Evolutionary conservation across 2,113 vertebrate genomes (phyloP).

Genomic region (Alaudala cheleensis): DNA sequence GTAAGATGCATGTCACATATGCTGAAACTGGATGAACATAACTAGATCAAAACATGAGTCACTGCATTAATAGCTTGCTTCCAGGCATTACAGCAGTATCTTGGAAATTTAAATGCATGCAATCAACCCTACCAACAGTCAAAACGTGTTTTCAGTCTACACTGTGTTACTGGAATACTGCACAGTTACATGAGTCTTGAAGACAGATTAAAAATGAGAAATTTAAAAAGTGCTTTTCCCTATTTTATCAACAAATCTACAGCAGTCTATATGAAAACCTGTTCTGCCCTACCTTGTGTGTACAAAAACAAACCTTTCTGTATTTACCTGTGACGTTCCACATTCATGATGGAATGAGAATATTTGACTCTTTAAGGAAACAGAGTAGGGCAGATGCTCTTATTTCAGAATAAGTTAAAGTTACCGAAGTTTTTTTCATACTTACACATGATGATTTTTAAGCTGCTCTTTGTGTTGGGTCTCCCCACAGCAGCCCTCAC

Average conservation of each 20-base stretch:
- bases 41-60: conserved; percentile 25
- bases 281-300: neutral
- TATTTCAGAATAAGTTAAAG: neutral
- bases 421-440: neutral
- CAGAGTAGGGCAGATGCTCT: neutral
- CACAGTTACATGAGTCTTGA: neutral
- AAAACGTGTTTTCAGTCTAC: neutral
- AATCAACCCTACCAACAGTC: neutral
- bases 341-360: neutral
- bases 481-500: neutral
- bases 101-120: conserved; percentile 1
- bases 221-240: neutral
- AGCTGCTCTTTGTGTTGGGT: neutral
- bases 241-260: neutral
- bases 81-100: neutral
- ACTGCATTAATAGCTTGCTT: neutral
- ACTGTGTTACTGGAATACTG: neutral
- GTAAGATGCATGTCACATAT: neutral
- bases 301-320: neutral
- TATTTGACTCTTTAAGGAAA: neutral
- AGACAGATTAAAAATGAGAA: neutral
- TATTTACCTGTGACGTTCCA: neutral
- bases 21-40: neutral
- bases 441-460: neutral
- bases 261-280: neutral